phyloP scores from a whole-genome alignment of 2,113 vertebrate species.

The Chionis minor region DNA sequence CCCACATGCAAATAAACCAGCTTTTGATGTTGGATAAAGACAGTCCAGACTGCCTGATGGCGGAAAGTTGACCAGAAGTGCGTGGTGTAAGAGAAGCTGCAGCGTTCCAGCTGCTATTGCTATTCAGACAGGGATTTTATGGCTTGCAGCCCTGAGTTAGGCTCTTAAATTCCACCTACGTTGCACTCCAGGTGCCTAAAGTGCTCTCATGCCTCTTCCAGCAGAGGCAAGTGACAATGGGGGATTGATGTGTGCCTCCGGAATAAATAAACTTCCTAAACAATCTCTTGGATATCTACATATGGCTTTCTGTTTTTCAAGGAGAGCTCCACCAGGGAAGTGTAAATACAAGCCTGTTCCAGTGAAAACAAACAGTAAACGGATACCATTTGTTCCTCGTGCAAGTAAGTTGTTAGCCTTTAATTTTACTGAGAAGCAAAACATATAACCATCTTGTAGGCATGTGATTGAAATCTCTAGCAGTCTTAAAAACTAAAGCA shows the following conservation, averaged over 20 bases:
- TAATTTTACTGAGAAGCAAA: not conserved
- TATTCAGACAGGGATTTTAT: not conserved
- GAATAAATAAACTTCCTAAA: not conserved
- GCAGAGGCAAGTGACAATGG: not conserved
- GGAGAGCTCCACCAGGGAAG: conserved; percentile 84
- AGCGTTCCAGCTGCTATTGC: not conserved
- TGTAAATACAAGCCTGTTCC: conserved; percentile 78
- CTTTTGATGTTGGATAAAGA: not conserved
- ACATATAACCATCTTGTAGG: not conserved
- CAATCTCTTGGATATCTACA: not conserved
- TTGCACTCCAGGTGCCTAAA: not conserved
- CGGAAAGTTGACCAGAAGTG: not conserved
- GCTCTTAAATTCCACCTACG: not conserved
- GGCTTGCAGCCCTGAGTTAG: not conserved
- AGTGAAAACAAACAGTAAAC: conserved; percentile 81
- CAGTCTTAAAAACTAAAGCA: not conserved
- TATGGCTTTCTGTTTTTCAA: conserved; percentile 55
- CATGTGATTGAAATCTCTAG: not conserved
- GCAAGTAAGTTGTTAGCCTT: conserved; percentile 75
- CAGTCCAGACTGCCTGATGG: not conserved
- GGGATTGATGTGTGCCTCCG: not conserved
- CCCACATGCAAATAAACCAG: not conserved
- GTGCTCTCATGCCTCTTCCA: not conserved
- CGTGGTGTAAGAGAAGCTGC: not conserved
- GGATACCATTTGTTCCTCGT: conserved; percentile 73